Evolutionary conservation across 1,140 invertebrate species (phyloP).

Genomic region (Conus ventricosus): DNA sequence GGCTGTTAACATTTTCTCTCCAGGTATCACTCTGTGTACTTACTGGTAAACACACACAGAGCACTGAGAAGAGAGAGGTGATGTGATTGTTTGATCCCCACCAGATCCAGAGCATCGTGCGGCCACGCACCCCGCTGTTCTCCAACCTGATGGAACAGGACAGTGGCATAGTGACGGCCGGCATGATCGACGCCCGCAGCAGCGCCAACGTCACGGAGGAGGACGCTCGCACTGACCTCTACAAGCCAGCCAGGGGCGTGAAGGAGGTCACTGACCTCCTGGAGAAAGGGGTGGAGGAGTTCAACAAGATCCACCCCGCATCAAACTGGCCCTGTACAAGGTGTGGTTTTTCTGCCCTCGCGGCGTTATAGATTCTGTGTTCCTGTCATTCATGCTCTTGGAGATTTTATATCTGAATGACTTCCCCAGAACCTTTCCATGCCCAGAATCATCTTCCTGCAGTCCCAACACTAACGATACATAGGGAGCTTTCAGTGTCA

Average conservation of each 20-base stretch:
- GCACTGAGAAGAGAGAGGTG: too few species aligned
- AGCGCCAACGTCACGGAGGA: conserved; percentile 63
- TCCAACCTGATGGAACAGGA: conserved; percentile 73
- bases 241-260: conserved; percentile 55
- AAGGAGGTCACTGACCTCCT: conserved; percentile 63
- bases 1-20: too few species aligned
- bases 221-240: conserved; percentile 69
- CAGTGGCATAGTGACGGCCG: conserved; percentile 72
- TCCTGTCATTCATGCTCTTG: neutral
- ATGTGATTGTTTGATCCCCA: too few species aligned
- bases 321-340: conserved; percentile 71
- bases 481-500: too few species aligned
- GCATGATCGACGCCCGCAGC: conserved; percentile 64
- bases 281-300: conserved; percentile 71
- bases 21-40: too few species aligned
- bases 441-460: too few species aligned
- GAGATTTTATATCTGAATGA: too few species aligned
- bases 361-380: neutral
- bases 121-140: conserved; percentile 62
- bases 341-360: conserved; percentile 34
- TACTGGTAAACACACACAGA: too few species aligned
- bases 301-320: conserved; percentile 71
- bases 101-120: conserved; percentile 66
- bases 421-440: too few species aligned
- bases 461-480: too few species aligned